These are phyloP conservation scores for Pygoscelis adeliae DNA, from an alignment of 2,113 vertebrate species.

Conservation along the genomic window DNA sequence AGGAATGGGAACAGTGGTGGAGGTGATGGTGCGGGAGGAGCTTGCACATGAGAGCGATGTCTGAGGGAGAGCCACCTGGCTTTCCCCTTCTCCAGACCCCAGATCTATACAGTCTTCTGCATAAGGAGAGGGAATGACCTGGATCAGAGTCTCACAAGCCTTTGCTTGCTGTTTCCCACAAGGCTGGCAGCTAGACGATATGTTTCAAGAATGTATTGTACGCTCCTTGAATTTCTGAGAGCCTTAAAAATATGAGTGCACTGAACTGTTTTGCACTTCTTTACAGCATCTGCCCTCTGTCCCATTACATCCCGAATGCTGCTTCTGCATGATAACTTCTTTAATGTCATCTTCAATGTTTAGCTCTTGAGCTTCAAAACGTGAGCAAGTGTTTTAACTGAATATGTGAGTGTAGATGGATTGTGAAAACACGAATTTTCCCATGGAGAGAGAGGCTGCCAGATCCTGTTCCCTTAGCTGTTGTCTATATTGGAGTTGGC, in stretches of 20 bases:
- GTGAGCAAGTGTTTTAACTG: background rate
- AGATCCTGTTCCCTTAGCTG: background rate
- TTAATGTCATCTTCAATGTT: background rate
- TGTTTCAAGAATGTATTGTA: background rate
- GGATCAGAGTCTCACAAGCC: background rate
- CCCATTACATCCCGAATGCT: background rate
- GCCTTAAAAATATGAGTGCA: background rate
- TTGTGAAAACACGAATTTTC: background rate
- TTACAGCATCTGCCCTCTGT: background rate
- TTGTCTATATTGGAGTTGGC: background rate
- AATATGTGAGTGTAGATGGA: background rate
- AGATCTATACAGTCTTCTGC: background rate
- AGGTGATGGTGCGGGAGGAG: background rate
- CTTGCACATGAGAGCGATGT: fast-evolving
- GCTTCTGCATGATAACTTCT: background rate
- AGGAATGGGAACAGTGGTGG: background rate
- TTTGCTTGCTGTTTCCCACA: background rate
- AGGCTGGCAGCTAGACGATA: background rate
- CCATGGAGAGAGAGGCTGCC: background rate
- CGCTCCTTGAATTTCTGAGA: background rate
- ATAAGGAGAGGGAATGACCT: background rate
- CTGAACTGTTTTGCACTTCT: background rate
- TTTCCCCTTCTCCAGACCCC: background rate
- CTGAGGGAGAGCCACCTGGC: background rate
- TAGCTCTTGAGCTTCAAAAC: background rate